phyloP scores from a whole-genome alignment of 1,140 invertebrate species.

The Drosophila chauvacae region DNA sequence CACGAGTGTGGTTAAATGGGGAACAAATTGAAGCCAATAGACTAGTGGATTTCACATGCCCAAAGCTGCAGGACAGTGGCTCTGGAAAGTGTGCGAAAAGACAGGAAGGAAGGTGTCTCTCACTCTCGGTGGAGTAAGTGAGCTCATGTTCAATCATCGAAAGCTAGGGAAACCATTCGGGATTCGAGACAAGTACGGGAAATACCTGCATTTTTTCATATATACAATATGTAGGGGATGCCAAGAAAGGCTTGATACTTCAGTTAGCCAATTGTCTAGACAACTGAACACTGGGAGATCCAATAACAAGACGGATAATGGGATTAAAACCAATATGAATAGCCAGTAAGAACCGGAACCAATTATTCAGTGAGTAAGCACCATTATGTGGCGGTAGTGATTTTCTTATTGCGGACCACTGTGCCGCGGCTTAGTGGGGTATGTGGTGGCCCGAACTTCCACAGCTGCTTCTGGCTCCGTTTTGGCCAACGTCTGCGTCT shows the following conservation, averaged over 20 bases:
- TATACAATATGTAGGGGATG: neutral
- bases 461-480: conserved; percentile 22
- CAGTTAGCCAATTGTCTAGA: neutral
- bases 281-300: neutral
- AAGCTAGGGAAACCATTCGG: neutral
- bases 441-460: conserved; percentile 20
- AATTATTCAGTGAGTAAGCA: conserved; percentile 3
- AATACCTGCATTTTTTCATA: neutral
- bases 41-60: conserved; percentile 9
- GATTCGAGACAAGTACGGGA: neutral
- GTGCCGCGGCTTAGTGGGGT: conserved; percentile 15
- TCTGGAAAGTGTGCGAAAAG: conserved; percentile 8
- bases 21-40: conserved; percentile 40
- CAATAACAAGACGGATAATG: neutral
- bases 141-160: neutral
- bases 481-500: conserved; percentile 10
- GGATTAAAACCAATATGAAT: neutral
- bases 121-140: neutral
- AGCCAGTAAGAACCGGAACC: conserved; percentile 4
- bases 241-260: neutral
- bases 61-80: conserved; percentile 20
- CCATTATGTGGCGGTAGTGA: neutral
- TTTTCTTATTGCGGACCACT: conserved; percentile 9
- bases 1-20: conserved; percentile 31
- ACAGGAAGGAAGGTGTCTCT: conserved; percentile 6